These are phyloP conservation scores for Pipistrellus pygmaeus DNA, from an alignment of 2,797 vertebrate genomes.

Conservation along the genomic window DNA sequence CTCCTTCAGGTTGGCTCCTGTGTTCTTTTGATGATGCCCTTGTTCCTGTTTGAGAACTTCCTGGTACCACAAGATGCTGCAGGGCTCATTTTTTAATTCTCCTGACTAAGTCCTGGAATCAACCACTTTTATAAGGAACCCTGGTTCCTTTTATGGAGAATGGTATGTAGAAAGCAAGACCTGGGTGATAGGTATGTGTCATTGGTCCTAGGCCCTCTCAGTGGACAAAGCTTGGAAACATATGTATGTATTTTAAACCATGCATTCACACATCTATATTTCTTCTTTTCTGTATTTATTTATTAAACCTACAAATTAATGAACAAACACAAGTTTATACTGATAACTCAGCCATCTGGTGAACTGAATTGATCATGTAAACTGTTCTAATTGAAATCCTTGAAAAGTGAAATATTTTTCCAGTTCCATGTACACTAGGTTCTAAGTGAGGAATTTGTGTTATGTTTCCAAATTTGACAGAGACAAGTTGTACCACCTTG, in stretches of 20 bases:
- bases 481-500: neutral
- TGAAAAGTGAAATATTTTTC: constrained; percentile 12
- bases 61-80: neutral
- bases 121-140: neutral
- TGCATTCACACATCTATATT: neutral
- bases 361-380: neutral
- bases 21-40: neutral
- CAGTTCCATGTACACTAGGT: neutral
- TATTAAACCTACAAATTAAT: neutral
- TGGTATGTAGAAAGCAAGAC: constrained; percentile 31
- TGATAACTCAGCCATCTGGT: neutral
- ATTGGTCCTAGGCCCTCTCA: neutral
- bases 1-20: neutral
- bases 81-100: neutral
- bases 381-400: neutral
- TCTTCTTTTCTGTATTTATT: neutral
- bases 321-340: neutral
- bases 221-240: neutral
- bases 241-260: neutral
- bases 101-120: neutral
- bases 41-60: neutral
- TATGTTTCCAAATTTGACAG: neutral
- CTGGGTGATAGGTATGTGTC: neutral
- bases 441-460: constrained; percentile 25
- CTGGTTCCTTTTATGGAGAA: neutral